Evolutionary conservation across 2,888 invertebrate genomes (phyloP).

Genomic region (Trichacis sp.): DNA sequence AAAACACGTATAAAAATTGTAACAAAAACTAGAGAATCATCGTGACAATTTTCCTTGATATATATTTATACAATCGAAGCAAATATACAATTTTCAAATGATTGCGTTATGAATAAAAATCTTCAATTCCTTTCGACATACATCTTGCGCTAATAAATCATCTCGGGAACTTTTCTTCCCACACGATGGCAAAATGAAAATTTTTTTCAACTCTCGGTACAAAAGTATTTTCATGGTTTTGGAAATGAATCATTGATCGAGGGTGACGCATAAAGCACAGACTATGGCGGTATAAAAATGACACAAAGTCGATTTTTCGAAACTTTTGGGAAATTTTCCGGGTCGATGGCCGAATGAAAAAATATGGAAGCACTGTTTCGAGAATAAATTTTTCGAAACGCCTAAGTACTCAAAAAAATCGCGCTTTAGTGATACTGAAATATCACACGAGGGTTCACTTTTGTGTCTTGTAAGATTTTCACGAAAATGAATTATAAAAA

Average conservation of each 20-base stretch:
- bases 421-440: background rate
- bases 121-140: background rate
- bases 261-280: background rate
- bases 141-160: background rate
- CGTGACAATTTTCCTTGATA: background rate
- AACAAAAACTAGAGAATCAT: background rate
- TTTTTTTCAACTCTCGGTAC: background rate
- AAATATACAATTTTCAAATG: background rate
- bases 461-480: too few species aligned
- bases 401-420: background rate
- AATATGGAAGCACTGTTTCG: slow-evolving; percentile 2
- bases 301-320: background rate
- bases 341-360: background rate
- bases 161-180: too few species aligned
- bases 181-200: too few species aligned
- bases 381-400: background rate
- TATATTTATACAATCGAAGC: background rate
- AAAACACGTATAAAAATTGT: background rate
- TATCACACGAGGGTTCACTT: background rate
- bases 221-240: too few species aligned
- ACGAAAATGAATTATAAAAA: slow-evolving; percentile 18
- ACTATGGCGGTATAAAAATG: background rate
- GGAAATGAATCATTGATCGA: slow-evolving; percentile 1
- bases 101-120: background rate
- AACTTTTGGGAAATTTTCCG: too few species aligned